These are phyloP conservation scores for Drosophila trapezifrons DNA, from an alignment of 1,140 invertebrate genomes.

Conservation along the genomic window DNA sequence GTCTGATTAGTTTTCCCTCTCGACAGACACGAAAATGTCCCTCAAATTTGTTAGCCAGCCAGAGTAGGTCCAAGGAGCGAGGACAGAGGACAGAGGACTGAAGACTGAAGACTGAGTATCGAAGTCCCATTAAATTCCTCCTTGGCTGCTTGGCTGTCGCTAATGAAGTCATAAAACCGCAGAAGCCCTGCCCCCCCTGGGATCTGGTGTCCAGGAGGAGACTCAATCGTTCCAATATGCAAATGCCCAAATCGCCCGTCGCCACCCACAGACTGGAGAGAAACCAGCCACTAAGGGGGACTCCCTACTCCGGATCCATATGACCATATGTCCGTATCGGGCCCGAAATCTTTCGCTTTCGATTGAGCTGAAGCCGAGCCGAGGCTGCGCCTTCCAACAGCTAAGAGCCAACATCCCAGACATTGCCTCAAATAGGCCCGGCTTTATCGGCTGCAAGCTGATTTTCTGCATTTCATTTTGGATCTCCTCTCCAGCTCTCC, in stretches of 20 bases:
- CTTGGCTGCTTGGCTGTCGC: conserved; percentile 42
- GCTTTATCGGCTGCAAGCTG: conserved; percentile 64
- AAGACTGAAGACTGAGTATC: too few relatives aligned
- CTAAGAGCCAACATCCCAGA: conserved; percentile 14
- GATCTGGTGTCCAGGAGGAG: conserved; percentile 32
- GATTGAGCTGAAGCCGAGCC: conserved; percentile 44
- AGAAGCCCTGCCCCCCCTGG: too few relatives aligned
- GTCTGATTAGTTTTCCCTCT: conserved; percentile 74
- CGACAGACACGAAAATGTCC: conserved; percentile 73
- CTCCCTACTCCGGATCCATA: conserved; percentile 50
- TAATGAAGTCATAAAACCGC: conserved; percentile 82
- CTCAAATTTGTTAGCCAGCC: conserved; percentile 75
- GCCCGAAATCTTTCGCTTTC: conserved; percentile 72
- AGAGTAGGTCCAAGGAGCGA: neutral
- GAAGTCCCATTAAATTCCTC: conserved; percentile 74
- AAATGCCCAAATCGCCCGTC: conserved; percentile 65
- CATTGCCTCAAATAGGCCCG: conserved; percentile 36
- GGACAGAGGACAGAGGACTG: neutral
- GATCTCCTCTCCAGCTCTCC: conserved; percentile 2
- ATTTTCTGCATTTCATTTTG: conserved; percentile 70
- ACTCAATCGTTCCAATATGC: conserved; percentile 78
- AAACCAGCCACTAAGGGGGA: conserved; percentile 1
- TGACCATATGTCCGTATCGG: conserved; percentile 73
- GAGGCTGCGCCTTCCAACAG: conserved; percentile 31
- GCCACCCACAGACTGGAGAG: conserved; percentile 66